Conservation (phyloP, 1,140 invertebrate species). For the Cyphomyrmex costatus region DNA sequence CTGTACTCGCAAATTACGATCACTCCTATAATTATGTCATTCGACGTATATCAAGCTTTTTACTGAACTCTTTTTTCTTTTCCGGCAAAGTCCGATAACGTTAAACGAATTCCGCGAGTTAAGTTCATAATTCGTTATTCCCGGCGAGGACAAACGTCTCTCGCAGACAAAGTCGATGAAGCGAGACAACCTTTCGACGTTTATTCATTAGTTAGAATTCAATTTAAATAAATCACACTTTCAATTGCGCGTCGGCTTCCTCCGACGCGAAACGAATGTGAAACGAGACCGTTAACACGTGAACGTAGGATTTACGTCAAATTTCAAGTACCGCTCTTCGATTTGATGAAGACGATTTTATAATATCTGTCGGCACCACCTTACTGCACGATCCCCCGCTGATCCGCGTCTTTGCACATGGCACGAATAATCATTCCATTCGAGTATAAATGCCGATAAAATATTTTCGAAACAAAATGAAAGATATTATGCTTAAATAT, state of each 20-base stretch:
- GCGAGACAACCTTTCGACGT: conserved; percentile 18
- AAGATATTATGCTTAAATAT: background rate
- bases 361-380: background rate
- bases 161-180: background rate
- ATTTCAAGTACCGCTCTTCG: conserved; percentile 30
- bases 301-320: conserved; percentile 46
- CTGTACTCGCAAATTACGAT: background rate
- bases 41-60: background rate
- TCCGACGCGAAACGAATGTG: conserved; percentile 29
- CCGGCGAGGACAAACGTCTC: background rate
- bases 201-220: conserved; percentile 40
- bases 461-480: background rate
- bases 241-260: conserved; percentile 34
- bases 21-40: background rate
- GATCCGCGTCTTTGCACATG: background rate
- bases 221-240: conserved; percentile 59
- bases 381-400: background rate
- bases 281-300: conserved; percentile 36
- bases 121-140: background rate
- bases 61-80: background rate
- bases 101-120: background rate
- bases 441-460: background rate
- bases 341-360: conserved; percentile 33
- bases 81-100: background rate
- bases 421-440: conserved; percentile 9